These are phyloP conservation scores for Ochropleura leucogaster DNA, from an alignment of 2,888 invertebrate species.

Conservation along the genomic window DNA sequence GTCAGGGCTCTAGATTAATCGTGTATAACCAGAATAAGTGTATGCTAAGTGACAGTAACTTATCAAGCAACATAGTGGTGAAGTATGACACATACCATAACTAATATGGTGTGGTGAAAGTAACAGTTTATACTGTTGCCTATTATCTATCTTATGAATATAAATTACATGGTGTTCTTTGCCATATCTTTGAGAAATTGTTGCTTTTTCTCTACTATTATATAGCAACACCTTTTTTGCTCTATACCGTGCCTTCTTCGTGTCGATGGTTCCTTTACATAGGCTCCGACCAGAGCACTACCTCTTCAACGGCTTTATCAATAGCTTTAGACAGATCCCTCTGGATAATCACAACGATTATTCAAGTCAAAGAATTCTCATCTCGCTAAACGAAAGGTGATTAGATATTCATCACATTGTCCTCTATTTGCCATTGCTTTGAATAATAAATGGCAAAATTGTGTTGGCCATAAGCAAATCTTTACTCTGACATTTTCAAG, in stretches of 20 bases:
- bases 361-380: background rate
- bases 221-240: background rate
- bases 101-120: slow-evolving; percentile 58
- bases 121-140: slow-evolving; percentile 31
- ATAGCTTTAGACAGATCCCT: background rate
- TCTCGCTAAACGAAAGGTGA: background rate
- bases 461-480: slow-evolving; percentile 8
- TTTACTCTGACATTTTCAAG: slow-evolving; percentile 31
- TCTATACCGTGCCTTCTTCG: background rate
- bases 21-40: background rate
- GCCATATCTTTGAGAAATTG: slow-evolving; percentile 1
- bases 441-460: slow-evolving; percentile 9
- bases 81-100: slow-evolving; percentile 33
- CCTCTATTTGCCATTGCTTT: slow-evolving; percentile 4
- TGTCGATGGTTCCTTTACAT: background rate
- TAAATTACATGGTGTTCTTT: slow-evolving; percentile 20
- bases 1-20: background rate
- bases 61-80: slow-evolving; percentile 8
- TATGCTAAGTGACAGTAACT: background rate
- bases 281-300: background rate
- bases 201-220: background rate
- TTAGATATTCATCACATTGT: background rate
- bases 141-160: slow-evolving; percentile 41
- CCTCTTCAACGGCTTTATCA: background rate
- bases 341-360: background rate